A percentile compares a stretch with the other conserved stretches of the same genome.
These are phyloP conservation scores for Drosophila atripex DNA, from an alignment of 2,888 invertebrate genomes.

Conservation along the genomic window DNA sequence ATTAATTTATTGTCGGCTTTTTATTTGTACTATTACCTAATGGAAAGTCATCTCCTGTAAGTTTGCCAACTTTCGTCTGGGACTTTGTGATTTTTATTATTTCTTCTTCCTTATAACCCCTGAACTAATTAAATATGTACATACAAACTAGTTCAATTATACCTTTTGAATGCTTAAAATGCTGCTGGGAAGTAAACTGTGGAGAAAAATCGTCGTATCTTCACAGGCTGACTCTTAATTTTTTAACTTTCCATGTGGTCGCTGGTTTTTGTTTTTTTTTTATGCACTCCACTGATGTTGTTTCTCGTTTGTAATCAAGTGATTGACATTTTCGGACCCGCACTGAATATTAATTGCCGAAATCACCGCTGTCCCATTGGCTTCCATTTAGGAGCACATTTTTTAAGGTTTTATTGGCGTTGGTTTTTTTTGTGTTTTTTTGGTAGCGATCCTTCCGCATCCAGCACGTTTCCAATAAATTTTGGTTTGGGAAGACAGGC, in stretches of 20 bases:
- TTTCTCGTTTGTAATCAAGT: conserved; percentile 53
- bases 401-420: conserved; percentile 1
- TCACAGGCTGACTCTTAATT: conserved; percentile 44
- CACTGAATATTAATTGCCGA: conserved; percentile 46
- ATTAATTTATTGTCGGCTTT: not conserved
- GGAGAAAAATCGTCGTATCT: conserved; percentile 36
- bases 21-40: not conserved
- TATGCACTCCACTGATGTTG: conserved; percentile 33
- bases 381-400: conserved; percentile 26
- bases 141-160: conserved; percentile 41
- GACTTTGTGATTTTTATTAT: conserved; percentile 21
- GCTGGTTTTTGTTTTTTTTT: conserved; percentile 13
- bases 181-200: conserved; percentile 33
- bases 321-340: conserved; percentile 51
- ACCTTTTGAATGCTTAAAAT: conserved; percentile 45
- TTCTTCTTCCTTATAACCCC: conserved; percentile 13
- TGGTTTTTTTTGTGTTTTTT: not conserved
- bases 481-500: conserved; percentile 8
- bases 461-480: conserved; percentile 34
- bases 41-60: conserved; percentile 1
- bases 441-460: conserved; percentile 25
- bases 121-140: conserved; percentile 36
- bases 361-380: conserved; percentile 26
- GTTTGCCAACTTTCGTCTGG: not conserved
- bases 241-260: conserved; percentile 36